phyloP scores from a whole-genome alignment of 2,888 invertebrate genomes.

The Lampropteryx suffumata region DNA sequence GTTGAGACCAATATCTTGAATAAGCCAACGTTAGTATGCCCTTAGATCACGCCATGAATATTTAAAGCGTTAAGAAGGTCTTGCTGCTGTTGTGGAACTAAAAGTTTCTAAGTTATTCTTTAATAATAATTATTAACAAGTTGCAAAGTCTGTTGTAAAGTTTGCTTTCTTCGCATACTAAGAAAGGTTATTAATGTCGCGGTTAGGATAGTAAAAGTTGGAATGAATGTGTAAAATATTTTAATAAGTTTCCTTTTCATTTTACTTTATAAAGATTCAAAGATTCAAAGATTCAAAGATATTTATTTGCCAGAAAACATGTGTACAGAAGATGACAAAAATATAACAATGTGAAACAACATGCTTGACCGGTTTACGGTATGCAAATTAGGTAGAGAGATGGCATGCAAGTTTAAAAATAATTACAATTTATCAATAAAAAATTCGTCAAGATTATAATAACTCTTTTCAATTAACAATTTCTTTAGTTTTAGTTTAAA shows the following conservation, averaged over 20 bases:
- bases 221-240: conserved; percentile 19
- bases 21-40: not conserved
- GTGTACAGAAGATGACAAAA: no score
- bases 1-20: not conserved
- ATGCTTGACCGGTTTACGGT: no score
- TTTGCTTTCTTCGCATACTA: conserved; percentile 22
- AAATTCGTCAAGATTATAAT: no score
- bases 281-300: no score
- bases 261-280: no score
- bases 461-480: no score
- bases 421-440: no score
- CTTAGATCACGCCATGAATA: conserved; percentile 48
- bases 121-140: conserved; percentile 29
- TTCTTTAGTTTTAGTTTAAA: no score
- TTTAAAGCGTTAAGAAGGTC: conserved; percentile 37
- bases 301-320: no score
- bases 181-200: conserved; percentile 12
- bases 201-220: conserved; percentile 15
- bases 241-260: conserved; percentile 9
- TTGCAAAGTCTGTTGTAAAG: conserved; percentile 20
- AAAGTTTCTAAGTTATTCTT: conserved; percentile 26
- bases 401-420: no score
- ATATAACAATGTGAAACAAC: no score
- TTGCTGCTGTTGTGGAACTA: conserved; percentile 17
- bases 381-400: no score